phyloP scores from a whole-genome alignment of 2,888 invertebrate species.

The Drosophila flavopinicola region DNA sequence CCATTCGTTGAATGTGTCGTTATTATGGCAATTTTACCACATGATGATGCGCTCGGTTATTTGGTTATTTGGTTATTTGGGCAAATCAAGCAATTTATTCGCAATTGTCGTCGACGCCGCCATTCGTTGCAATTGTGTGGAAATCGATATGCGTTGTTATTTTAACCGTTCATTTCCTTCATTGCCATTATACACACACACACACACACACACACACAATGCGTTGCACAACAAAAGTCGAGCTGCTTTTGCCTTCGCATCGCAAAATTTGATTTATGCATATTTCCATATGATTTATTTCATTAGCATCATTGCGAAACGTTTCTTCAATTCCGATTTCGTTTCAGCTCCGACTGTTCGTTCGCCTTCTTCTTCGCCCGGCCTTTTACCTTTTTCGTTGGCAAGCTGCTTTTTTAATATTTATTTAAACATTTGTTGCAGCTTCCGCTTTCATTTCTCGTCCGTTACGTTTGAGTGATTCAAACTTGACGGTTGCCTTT shows the following conservation, averaged over 20 bases:
- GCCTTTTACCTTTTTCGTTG: conserved; percentile 41
- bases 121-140: conserved; percentile 70
- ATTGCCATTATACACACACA: conserved; percentile 50
- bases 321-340: conserved; percentile 19
- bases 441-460: conserved; percentile 78
- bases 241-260: conserved; percentile 34
- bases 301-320: conserved; percentile 70
- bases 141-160: conserved; percentile 80
- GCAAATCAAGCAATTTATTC: conserved; percentile 79
- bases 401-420: conserved; percentile 70
- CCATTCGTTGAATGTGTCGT: conserved; percentile 71
- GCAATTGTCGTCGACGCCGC: conserved; percentile 72
- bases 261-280: conserved; percentile 76
- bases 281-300: conserved; percentile 79
- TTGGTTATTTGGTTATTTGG: conserved; percentile 77
- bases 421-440: conserved; percentile 80
- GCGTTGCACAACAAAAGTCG: conserved; percentile 31
- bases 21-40: conserved; percentile 79
- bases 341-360: conserved; percentile 10
- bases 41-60: conserved; percentile 78
- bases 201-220: conserved; percentile 23
- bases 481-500: conserved; percentile 80
- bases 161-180: conserved; percentile 79
- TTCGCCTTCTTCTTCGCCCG: background rate
- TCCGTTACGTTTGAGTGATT: conserved; percentile 78